A percentile compares a stretch with the other conserved stretches of the same genome.
phyloP scores from a whole-genome alignment of 37 sponge, comb jelly and placozoan genomes.

The Hormiphora californensis region DNA sequence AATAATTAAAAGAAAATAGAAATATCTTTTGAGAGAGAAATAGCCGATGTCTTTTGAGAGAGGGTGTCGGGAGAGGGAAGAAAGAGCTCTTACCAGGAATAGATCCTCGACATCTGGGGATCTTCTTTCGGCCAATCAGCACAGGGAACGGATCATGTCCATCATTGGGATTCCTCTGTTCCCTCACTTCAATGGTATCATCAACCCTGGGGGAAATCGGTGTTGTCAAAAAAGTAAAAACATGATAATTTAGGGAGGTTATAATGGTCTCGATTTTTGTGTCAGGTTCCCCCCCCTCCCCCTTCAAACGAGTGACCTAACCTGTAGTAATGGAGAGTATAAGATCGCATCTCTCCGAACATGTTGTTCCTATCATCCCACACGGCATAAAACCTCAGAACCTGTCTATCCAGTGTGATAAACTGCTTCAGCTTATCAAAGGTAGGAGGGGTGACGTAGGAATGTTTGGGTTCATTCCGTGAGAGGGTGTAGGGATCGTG shows the following conservation, averaged over 20 bases:
- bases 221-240: no score
- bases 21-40: no score
- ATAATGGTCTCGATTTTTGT: no score
- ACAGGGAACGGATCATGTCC: constrained; percentile 95
- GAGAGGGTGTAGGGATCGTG: constrained; percentile 81
- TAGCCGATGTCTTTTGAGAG: no score
- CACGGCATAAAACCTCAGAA: constrained; percentile 84
- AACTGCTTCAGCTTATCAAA: constrained; percentile 95
- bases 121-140: constrained; percentile 78
- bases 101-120: constrained; percentile 67
- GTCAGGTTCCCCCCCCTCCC: constrained; percentile 77
- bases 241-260: no score
- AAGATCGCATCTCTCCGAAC: constrained; percentile 93
- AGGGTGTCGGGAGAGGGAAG: no score
- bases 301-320: constrained; percentile 92
- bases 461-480: constrained; percentile 61
- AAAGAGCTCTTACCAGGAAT: constrained; percentile 74
- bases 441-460: constrained; percentile 69
- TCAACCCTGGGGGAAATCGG: no score
- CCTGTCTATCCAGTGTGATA: constrained; percentile 82
- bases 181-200: constrained; percentile 88
- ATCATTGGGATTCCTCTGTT: constrained; percentile 85
- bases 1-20: no score
- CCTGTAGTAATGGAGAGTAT: constrained; percentile 82
- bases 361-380: constrained; percentile 97